Conservation (phyloP, 35 echinoderm and acorn worm genomes). For the Ophiothrix spiculata region DNA sequence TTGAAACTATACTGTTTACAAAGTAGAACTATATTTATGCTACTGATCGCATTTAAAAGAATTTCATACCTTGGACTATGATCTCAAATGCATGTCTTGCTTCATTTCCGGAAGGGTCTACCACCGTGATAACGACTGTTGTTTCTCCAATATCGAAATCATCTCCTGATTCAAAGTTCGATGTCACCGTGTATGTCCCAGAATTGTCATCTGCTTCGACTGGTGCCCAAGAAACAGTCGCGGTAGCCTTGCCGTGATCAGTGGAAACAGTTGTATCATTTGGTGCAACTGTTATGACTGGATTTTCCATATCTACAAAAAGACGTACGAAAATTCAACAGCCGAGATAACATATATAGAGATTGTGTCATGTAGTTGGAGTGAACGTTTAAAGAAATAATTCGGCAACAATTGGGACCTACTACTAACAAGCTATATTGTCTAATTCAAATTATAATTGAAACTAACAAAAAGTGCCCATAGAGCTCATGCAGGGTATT, state of each 20-base stretch:
- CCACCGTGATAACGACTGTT: slow-evolving; percentile 19
- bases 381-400: too few relatives aligned
- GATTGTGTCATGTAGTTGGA: too few relatives aligned
- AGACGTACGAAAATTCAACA: too few relatives aligned
- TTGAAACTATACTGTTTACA: background rate
- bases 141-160: slow-evolving; percentile 25
- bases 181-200: background rate
- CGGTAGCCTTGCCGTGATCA: background rate
- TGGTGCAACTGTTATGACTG: background rate
- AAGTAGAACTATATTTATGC: background rate
- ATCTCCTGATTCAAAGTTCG: slow-evolving; percentile 18
- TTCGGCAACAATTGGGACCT: too few relatives aligned
- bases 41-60: background rate
- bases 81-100: background rate
- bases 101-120: background rate
- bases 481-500: too few relatives aligned
- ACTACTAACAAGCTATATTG: too few relatives aligned
- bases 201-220: slow-evolving; percentile 31
- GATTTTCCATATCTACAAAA: slow-evolving; percentile 18
- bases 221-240: background rate
- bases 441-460: too few relatives aligned
- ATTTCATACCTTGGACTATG: background rate
- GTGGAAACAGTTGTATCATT: background rate
- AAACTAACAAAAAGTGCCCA: too few relatives aligned
- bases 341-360: too few relatives aligned